Evolutionary conservation across 2,113 vertebrate species (phyloP).

Genomic region (Perognathus longimembris): DNA sequence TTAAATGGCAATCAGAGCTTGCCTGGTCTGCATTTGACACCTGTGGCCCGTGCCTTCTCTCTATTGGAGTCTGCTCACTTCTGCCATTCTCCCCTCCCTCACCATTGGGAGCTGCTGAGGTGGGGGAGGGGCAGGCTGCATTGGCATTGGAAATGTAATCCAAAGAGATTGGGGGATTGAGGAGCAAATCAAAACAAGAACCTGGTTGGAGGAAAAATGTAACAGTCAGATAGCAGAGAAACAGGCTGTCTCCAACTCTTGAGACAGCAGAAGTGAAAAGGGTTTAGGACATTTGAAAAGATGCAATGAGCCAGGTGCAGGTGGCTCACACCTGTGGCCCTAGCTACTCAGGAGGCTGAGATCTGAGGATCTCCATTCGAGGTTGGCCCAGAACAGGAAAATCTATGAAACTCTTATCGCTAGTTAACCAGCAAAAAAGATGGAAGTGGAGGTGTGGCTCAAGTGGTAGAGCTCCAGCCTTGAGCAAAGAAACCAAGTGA

Average conservation of each 20-base stretch:
- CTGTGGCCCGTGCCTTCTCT: constrained; percentile 3
- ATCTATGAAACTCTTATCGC: too few relatives aligned
- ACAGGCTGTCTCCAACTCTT: not conserved
- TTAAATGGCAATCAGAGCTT: not conserved
- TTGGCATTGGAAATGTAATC: constrained; percentile 6
- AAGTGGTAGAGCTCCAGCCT: too few relatives aligned
- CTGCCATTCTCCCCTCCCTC: not conserved
- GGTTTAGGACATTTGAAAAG: not conserved
- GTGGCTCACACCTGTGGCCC: too few relatives aligned
- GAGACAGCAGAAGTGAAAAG: not conserved
- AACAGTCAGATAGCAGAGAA: not conserved
- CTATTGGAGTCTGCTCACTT: constrained; percentile 47
- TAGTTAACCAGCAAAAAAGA: too few relatives aligned
- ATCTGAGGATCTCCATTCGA: too few relatives aligned
- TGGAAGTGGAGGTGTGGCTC: too few relatives aligned
- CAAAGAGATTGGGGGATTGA: not conserved
- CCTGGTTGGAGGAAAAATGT: not conserved
- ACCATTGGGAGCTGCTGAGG: too few relatives aligned
- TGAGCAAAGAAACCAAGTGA: too few relatives aligned
- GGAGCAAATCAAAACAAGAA: not conserved
- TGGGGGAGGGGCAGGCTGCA: not conserved
- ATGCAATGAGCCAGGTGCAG: too few relatives aligned
- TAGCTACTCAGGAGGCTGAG: too few relatives aligned
- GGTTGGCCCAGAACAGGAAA: too few relatives aligned
- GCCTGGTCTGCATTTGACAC: constrained; percentile 19